Conservation (phyloP, 2,113 vertebrate species). For the Talpa occidentalis region DNA sequence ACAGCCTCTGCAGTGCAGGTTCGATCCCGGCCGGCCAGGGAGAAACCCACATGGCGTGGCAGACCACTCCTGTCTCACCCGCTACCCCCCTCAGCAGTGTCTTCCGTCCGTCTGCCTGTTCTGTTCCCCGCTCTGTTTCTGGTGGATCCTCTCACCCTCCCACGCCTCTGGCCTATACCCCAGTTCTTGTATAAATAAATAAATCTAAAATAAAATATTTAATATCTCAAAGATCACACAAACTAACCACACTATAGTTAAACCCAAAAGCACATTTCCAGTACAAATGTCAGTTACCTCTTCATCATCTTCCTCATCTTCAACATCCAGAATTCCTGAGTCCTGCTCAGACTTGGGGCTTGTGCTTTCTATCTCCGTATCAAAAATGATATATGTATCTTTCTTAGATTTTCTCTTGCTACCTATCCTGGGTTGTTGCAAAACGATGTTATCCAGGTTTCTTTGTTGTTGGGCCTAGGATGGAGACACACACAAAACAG, state of each 20-base stretch:
- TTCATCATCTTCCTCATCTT: slow-evolving; percentile 95
- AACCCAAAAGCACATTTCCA: background rate
- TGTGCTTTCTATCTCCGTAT: slow-evolving; percentile 88
- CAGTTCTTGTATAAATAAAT: too few species aligned
- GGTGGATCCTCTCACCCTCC: too few species aligned
- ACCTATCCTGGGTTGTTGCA: slow-evolving; percentile 88
- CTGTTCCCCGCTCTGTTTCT: too few species aligned
- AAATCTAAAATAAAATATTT: too few species aligned
- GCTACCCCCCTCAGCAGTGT: too few species aligned
- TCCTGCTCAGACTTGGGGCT: slow-evolving; percentile 94
- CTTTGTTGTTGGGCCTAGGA: slow-evolving; percentile 94
- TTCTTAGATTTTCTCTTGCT: slow-evolving; percentile 89
- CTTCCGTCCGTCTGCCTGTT: too few species aligned
- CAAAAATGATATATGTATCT: slow-evolving; percentile 82
- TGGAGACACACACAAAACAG: slow-evolving; percentile 50
- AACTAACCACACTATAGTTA: background rate
- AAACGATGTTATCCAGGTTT: slow-evolving; percentile 92
- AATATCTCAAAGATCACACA: background rate
- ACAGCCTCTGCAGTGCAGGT: too few species aligned
- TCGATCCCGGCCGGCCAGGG: too few species aligned
- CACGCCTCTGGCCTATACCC: too few species aligned
- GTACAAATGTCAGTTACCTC: slow-evolving; percentile 86
- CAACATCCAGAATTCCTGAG: slow-evolving; percentile 95
- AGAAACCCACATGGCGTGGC: too few species aligned
- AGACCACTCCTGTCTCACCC: too few species aligned